phyloP scores from a whole-genome alignment of 23 tunicate species.

The Botrylloides violaceus region DNA sequence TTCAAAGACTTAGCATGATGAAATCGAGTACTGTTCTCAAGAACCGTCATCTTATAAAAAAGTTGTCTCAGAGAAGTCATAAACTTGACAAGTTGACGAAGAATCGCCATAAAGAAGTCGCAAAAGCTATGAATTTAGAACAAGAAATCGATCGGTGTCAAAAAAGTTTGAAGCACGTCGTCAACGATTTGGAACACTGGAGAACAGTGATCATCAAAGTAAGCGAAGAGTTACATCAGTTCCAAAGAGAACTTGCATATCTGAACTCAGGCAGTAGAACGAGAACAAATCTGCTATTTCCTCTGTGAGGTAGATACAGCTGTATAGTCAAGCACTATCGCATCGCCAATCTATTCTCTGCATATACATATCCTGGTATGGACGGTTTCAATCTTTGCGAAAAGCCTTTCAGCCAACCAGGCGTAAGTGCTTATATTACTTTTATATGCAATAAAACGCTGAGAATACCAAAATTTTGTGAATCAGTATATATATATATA shows the following conservation, averaged over 20 bases:
- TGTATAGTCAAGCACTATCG: too few relatives aligned
- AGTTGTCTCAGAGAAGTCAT: background rate
- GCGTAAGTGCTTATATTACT: too few relatives aligned
- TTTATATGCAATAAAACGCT: too few relatives aligned
- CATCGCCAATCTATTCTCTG: too few relatives aligned
- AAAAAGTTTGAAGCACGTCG: slow-evolving; percentile 1
- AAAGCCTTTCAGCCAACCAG: too few relatives aligned
- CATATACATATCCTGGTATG: too few relatives aligned
- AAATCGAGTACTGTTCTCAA: background rate
- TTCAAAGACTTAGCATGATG: too few relatives aligned
- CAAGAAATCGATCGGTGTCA: background rate
- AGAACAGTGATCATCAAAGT: slow-evolving; percentile 8
- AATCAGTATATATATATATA: too few relatives aligned
- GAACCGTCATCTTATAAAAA: slow-evolving; percentile 2
- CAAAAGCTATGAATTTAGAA: slow-evolving; percentile 18
- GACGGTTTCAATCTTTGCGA: too few relatives aligned
- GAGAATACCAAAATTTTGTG: too few relatives aligned
- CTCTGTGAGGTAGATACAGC: slow-evolving; percentile 2
- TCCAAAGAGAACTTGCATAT: slow-evolving; percentile 5
- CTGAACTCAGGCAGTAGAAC: background rate
- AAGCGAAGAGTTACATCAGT: background rate
- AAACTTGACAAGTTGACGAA: slow-evolving; percentile 2
- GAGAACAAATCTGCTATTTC: slow-evolving; percentile 4
- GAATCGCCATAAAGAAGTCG: slow-evolving; percentile 5
- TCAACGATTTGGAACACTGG: background rate